Percentiles rank a stretch among this genome's conserved stretches.
phyloP scores from a whole-genome alignment of 2,888 invertebrate species.

The Andrena marginata region DNA sequence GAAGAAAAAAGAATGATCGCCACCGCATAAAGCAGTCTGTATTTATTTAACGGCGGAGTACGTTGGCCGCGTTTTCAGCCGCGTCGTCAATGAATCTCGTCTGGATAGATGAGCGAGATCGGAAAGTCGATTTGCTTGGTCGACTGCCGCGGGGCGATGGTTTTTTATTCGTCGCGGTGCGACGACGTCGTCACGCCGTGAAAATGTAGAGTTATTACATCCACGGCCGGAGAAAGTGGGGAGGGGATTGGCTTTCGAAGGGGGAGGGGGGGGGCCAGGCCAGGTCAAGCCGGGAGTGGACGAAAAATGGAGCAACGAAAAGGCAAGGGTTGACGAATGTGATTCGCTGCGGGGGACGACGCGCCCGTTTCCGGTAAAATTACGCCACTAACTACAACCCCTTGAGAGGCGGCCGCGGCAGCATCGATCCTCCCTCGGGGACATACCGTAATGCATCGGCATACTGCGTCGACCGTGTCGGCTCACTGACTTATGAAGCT shows the following conservation, averaged over 20 bases:
- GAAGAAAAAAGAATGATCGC: constrained; percentile 25
- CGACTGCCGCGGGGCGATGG: constrained; percentile 33
- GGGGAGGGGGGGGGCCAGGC: constrained; percentile 39
- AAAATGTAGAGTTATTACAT: constrained; percentile 76
- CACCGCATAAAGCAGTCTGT: constrained; percentile 36
- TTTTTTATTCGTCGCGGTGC: constrained; percentile 71
- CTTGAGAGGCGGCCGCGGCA: constrained; percentile 45
- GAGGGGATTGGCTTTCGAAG: constrained; percentile 37
- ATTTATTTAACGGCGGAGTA: constrained; percentile 30
- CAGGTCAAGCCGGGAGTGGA: constrained; percentile 28
- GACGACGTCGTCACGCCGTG: constrained; percentile 61
- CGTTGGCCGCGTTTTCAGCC: too few relatives aligned
- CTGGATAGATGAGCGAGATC: constrained; percentile 42
- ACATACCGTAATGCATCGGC: constrained; percentile 4
- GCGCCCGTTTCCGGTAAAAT: constrained; percentile 64
- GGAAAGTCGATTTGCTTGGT: constrained; percentile 63
- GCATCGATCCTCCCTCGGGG: constrained; percentile 51
- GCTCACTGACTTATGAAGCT: constrained; percentile 37
- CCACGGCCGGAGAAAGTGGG: constrained; percentile 51
- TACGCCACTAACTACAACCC: constrained; percentile 67
- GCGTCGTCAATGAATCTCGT: constrained; percentile 43
- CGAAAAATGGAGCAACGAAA: constrained; percentile 65
- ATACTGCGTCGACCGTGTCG: constrained; percentile 24
- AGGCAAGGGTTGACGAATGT: constrained; percentile 69
- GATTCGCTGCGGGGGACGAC: constrained; percentile 65